Conservation (phyloP, 2,113 vertebrate genomes). For the Equus przewalskii region DNA sequence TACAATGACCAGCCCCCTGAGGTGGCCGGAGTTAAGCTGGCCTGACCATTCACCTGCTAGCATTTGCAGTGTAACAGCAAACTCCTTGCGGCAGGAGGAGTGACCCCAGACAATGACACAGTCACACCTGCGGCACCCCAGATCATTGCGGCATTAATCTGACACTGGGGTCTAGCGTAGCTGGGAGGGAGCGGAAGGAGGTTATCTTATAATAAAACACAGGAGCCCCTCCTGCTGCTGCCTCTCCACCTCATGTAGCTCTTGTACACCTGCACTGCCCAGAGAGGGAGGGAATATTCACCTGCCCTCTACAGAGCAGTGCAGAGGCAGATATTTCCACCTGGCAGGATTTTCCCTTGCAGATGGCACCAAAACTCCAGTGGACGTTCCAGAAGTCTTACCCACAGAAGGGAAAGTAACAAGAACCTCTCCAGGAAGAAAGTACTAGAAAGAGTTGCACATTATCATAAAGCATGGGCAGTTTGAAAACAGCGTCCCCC, state of each 20-base stretch:
- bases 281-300: not conserved
- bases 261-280: rapidly evolving
- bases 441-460: rapidly evolving
- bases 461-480: rapidly evolving
- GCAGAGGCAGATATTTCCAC: rapidly evolving
- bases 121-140: not conserved
- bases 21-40: not conserved
- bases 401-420: not conserved
- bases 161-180: not conserved
- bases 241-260: rapidly evolving
- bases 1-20: not conserved
- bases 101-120: too few species aligned
- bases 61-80: not conserved
- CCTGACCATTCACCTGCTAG: not conserved
- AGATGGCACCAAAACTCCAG: not conserved
- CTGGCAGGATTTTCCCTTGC: rapidly evolving
- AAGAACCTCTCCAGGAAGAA: not conserved
- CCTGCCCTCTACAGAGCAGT: rapidly evolving
- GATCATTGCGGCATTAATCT: not conserved
- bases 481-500: not conserved
- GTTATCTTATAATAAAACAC: not conserved
- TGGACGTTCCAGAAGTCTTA: not conserved
- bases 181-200: rapidly evolving
- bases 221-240: rapidly evolving
- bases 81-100: too few species aligned